Conservation (phyloP, 2,888 invertebrate genomes). For the Pristionchus japonicus region DNA sequence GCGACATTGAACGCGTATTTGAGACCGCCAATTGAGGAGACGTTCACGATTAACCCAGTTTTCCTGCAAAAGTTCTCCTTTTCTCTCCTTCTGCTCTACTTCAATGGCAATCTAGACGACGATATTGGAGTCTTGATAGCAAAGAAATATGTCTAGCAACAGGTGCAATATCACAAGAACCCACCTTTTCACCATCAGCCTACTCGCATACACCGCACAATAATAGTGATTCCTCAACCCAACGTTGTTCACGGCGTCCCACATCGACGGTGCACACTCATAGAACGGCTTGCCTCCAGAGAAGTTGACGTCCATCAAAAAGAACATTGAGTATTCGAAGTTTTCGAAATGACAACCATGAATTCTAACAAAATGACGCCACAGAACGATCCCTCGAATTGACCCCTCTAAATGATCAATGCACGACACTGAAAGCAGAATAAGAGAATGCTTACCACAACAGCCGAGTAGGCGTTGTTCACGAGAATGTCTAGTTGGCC, state of each 20-base stretch:
- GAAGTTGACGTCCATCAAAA: constrained; percentile 48
- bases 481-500: constrained; percentile 57
- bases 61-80: too few species aligned
- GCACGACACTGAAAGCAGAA: too few species aligned
- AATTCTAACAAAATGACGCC: neutral
- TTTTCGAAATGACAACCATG: neutral
- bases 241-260: constrained; percentile 77
- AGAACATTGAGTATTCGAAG: neutral
- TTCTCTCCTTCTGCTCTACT: too few species aligned
- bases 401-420: too few species aligned
- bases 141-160: too few species aligned
- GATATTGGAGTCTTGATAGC: neutral
- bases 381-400: too few species aligned
- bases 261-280: constrained; percentile 75
- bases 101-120: too few species aligned
- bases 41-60: constrained; percentile 76
- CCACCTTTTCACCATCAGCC: constrained; percentile 74
- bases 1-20: constrained; percentile 76
- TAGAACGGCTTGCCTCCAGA: constrained; percentile 75
- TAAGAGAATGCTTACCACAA: constrained; percentile 49
- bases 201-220: constrained; percentile 76
- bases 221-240: constrained; percentile 78
- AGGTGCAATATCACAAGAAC: too few species aligned
- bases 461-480: constrained; percentile 63
- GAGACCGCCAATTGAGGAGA: constrained; percentile 76